Evolutionary conservation across 2,113 vertebrate species (phyloP).

Genomic region (Nerophis ophidion): DNA sequence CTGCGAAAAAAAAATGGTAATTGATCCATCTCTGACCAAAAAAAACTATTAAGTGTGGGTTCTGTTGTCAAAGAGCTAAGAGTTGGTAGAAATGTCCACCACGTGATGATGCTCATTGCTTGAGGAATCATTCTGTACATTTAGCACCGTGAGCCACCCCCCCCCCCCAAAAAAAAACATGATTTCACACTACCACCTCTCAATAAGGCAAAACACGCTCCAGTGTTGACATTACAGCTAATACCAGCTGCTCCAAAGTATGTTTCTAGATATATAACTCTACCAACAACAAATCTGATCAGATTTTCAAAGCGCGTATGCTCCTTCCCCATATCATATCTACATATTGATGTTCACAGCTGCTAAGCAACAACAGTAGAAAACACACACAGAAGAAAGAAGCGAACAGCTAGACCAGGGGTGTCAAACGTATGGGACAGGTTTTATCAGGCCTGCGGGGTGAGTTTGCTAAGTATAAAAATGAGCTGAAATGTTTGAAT

Average conservation of each 20-base stretch:
- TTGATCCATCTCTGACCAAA: not conserved
- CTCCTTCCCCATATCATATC: constrained; percentile 29
- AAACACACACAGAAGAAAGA: constrained; percentile 15
- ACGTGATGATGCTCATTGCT: not conserved
- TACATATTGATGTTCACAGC: constrained; percentile 49
- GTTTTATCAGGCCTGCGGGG: too few species aligned
- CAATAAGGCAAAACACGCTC: not conserved
- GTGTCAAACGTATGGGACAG: too few species aligned
- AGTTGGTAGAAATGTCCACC: not conserved
- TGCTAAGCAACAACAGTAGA: constrained; percentile 38
- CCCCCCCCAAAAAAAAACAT: too few species aligned
- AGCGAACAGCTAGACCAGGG: constrained; percentile 11
- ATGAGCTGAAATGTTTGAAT: too few species aligned
- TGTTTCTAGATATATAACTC: constrained; percentile 12
- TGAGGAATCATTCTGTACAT: not conserved
- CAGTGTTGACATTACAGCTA: not conserved
- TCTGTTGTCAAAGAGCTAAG: not conserved
- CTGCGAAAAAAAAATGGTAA: not conserved
- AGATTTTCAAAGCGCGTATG: constrained; percentile 17
- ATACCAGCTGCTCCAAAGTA: not conserved
- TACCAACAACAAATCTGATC: constrained; percentile 11
- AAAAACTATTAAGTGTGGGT: not conserved
- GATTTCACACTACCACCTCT: not conserved
- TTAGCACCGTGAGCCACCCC: not conserved
- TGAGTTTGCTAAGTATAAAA: too few species aligned